Base-by-base conservation (phyloP, 1,140 invertebrate species). In the Streblospio benedicti region DNA sequence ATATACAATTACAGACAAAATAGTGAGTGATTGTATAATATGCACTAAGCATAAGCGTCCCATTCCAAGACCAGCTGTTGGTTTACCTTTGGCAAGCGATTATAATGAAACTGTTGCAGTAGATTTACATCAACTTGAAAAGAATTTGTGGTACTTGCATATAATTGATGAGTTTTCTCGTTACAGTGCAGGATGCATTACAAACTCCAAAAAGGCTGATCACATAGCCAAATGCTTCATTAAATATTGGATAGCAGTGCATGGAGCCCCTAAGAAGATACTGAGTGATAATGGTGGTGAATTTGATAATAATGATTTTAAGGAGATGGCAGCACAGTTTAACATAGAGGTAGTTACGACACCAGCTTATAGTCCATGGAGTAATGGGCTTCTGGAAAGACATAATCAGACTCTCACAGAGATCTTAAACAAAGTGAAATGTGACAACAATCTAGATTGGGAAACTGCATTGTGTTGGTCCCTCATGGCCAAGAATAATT, bases 101-200 rank as follows among this genome's bases (percentile, higher is more conserved):
- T 66, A 47, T 32, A 66, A 64, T 60, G 54, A 64, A 44, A 62
- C 59, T 44, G 65, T 66, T 30, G 65, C 59, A 28, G 58, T 63
- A 16, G 64, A 65, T 47, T 18, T 63, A 4, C 50, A 62, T 47
- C 43, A 64, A 57, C 38, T 60, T n/a, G 59, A 51, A 16, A 18
- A 30, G 4, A 52, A 50, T 43, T 1, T 61, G 5, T 64, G 49
- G 59, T 54, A 55, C 57, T 56, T 56, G 35, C 63, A 55, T 35
- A 33, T 47, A 30, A 59, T 62, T 47, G 63, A 65, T 43, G 45
- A 53, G 14, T 61, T 62, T 50, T 61, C 38, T 1, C n/a, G 56
- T 20, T 64, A 61, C 32, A 64, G 63, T 51, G 59, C 53, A 20
- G 63, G 38, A 28, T 20, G 30, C 31, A 55, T 56, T 25, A 59